Evolutionary conservation across 2,797 vertebrate genomes (phyloP).

Genomic region (Acridotheres tristis): DNA sequence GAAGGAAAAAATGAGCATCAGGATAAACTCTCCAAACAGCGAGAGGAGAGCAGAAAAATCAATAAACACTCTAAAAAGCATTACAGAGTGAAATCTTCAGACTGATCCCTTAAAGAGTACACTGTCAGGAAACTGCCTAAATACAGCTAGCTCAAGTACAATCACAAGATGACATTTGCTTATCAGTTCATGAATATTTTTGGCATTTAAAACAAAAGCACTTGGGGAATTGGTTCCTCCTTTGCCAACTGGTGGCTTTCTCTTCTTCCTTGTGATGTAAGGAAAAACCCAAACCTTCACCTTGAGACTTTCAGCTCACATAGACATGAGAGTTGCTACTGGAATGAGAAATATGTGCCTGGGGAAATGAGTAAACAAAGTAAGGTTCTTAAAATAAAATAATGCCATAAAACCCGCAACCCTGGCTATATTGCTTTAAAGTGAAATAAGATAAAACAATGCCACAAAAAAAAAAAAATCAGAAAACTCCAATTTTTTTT

Average conservation of each 20-base stretch:
- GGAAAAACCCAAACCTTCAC: not conserved
- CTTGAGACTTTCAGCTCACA: not conserved
- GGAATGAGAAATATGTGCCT: not conserved
- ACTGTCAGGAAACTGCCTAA: not conserved
- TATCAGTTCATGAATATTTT: not conserved
- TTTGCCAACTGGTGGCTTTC: not conserved
- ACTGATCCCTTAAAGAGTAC: not conserved
- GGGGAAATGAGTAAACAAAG: not conserved
- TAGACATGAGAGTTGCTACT: not conserved
- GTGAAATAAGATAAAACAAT: not conserved
- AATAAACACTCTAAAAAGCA: not conserved
- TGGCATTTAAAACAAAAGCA: not conserved
- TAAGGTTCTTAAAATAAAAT: not conserved
- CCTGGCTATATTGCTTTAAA: not conserved
- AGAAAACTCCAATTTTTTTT: not conserved
- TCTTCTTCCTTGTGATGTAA: not conserved
- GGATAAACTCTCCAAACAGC: not conserved
- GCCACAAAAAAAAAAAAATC: not conserved
- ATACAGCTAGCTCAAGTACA: not conserved
- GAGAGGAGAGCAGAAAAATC: not conserved
- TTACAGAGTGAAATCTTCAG: not conserved
- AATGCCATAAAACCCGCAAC: accelerated
- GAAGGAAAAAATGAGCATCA: not conserved
- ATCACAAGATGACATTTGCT: not conserved
- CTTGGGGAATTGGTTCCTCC: accelerated